These are phyloP conservation scores for Thysanoteuthis rhombus DNA, from an alignment of 2,888 invertebrate species.

Conservation along the genomic window DNA sequence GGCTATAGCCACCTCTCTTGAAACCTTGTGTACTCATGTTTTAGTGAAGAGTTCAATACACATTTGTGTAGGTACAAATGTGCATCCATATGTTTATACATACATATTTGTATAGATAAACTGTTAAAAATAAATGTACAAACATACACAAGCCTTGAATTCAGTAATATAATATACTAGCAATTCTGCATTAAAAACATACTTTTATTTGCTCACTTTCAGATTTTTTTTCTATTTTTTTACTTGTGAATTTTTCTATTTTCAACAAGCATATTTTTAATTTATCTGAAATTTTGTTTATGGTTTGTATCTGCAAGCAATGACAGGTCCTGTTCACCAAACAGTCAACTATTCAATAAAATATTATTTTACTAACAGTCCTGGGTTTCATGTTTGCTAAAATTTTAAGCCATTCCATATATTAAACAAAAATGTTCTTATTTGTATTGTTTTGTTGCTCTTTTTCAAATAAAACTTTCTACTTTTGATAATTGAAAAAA, in stretches of 20 bases:
- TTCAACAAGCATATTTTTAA: constrained; percentile 1
- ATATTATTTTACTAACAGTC: constrained; percentile 30
- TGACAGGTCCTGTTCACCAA: constrained; percentile 21
- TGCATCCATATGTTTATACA: background rate
- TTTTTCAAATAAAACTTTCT: background rate
- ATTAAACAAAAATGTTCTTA: background rate
- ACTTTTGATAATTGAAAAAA: constrained; percentile 1
- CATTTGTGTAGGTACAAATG: background rate
- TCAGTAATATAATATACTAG: background rate
- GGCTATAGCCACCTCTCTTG: background rate
- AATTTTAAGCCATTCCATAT: background rate
- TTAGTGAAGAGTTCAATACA: background rate
- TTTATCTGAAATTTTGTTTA: constrained; percentile 15
- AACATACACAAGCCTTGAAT: background rate
- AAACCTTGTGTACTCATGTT: background rate
- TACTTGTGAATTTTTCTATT: constrained; percentile 12
- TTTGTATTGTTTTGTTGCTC: background rate
- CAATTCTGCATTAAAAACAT: background rate
- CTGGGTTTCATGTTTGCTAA: constrained; percentile 16
- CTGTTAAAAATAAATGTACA: background rate
- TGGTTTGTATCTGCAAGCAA: constrained; percentile 20
- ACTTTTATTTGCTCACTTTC: background rate
- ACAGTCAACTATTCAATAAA: constrained; percentile 23
- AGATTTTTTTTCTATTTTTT: background rate
- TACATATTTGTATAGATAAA: background rate